phyloP scores from a whole-genome alignment of 2,888 invertebrate species.

The Coelinius sp. region DNA sequence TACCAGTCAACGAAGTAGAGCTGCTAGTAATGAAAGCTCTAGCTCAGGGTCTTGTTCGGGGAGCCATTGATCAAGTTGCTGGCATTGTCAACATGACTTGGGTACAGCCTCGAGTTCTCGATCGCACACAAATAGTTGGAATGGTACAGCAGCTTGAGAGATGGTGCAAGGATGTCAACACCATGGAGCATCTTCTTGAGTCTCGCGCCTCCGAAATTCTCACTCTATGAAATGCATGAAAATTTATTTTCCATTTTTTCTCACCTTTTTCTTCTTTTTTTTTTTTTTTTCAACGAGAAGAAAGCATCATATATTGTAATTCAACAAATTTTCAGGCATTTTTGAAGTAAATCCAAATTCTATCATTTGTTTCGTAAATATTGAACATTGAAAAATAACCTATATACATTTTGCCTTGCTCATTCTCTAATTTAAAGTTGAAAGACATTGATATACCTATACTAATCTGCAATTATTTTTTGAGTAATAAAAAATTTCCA shows the following conservation, averaged over 20 bases:
- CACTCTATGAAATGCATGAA: slow-evolving; percentile 73
- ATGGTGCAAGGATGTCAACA: slow-evolving; percentile 83
- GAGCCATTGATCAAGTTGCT: slow-evolving; percentile 94
- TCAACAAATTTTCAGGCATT: not conserved
- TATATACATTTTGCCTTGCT: no score
- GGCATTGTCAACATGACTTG: slow-evolving; percentile 84
- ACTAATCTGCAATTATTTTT: not conserved
- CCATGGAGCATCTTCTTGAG: slow-evolving; percentile 82
- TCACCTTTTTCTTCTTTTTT: slow-evolving; percentile 1
- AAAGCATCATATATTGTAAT: not conserved
- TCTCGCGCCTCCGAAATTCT: slow-evolving; percentile 84
- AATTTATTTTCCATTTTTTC: slow-evolving; percentile 2
- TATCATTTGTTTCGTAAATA: no score
- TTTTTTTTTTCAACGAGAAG: not conserved
- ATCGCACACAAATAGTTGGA: slow-evolving; percentile 77
- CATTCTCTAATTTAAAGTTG: no score
- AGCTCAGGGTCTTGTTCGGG: slow-evolving; percentile 93
- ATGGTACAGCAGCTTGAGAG: slow-evolving; percentile 81
- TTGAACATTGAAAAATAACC: no score
- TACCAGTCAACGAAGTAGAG: slow-evolving; percentile 91
- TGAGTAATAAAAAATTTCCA: not conserved
- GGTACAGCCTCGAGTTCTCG: slow-evolving; percentile 88
- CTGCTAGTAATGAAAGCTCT: slow-evolving; percentile 97
- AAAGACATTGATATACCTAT: no score
- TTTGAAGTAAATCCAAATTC: no score